A percentile compares a stretch with the other conserved stretches of the same genome.
phyloP scores from a whole-genome alignment of 2,113 vertebrate species.

The Ageneiosus marmoratus region DNA sequence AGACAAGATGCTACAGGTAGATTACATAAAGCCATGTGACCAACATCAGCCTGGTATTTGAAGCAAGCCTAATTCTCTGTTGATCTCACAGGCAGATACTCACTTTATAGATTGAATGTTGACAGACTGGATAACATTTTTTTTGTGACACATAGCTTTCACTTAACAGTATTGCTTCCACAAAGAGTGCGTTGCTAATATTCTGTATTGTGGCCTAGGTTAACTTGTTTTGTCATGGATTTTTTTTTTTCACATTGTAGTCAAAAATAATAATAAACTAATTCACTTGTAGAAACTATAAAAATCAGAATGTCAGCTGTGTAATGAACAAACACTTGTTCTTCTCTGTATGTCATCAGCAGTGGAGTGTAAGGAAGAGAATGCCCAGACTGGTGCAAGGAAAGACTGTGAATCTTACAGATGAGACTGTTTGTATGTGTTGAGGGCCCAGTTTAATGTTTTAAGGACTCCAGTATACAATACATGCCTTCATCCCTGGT shows the following conservation, averaged over 20 bases:
- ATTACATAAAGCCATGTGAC: constrained; percentile 34
- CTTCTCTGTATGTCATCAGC: not conserved
- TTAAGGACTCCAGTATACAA: not conserved
- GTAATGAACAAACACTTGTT: not conserved
- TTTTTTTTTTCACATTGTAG: not conserved
- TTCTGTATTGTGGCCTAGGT: not conserved
- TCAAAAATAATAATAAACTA: not conserved
- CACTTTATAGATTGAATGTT: not conserved
- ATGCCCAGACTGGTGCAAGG: not conserved
- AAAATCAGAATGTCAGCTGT: not conserved
- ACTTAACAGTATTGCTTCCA: not conserved
- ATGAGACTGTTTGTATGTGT: no score
- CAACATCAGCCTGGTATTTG: constrained; percentile 9
- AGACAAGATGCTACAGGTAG: constrained; percentile 38
- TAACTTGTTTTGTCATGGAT: not conserved
- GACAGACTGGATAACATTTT: not conserved
- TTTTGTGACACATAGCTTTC: not conserved
- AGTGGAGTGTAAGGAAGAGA: not conserved
- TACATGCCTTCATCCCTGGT: not conserved
- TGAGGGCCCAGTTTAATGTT: not conserved
- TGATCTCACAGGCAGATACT: constrained; percentile 1
- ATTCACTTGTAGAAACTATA: not conserved
- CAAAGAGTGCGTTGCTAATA: not conserved
- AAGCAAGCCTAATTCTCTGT: not conserved
- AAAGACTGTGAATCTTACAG: not conserved